Evolutionary conservation across 1,140 invertebrate species (phyloP), one percentile per base, ranked within the genome.

Genomic region (Neuroterus valhalla): DNA sequence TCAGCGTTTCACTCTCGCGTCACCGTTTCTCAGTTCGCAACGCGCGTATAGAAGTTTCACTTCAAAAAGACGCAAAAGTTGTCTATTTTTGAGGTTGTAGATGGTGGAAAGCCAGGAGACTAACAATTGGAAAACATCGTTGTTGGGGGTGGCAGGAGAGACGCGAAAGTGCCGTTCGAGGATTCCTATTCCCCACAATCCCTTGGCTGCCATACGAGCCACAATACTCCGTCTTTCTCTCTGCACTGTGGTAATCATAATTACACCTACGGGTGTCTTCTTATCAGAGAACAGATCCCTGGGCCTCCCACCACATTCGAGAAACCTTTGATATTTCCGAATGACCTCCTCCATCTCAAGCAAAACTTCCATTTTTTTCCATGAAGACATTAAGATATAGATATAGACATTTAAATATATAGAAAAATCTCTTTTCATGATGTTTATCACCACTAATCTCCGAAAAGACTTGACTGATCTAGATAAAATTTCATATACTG

Each of bases 241-340:
- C 80, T 80, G 85, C 85, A 87, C 78, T 85, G 85, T 80, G 83
- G 85, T 86, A 87, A 87, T 87, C 86, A 88, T 88, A 88, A 88
- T 87, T 87, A 87, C 84, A 87, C 86, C 86, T 86, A 84, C 82
- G 86, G 86, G 86, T 86, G 83, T 82, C 84, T 87, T 87, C 86
- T 87, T 87, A 87, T 87, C 86, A 81, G 76, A 74, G 55, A 17
- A 78, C 77, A 69, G 67, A 62, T 62, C 55, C 55, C 68, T 23
- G 70, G 46, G 50, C 71, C 70, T 78, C 74, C 62, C 74, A 76
- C 79, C 76, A 78, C 78, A 71, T 68, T 78, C 12, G 26, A 62
- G 26, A 62, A 73, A 78, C 78, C 71, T 68, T 78, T 15, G 3
- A 62, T 62, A 62, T 62, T 26, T 4, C 12, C 8, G 21, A 62